These are phyloP conservation scores for Chlorodrepanis virens DNA, from an alignment of 2,113 vertebrate species.

Conservation along the genomic window DNA sequence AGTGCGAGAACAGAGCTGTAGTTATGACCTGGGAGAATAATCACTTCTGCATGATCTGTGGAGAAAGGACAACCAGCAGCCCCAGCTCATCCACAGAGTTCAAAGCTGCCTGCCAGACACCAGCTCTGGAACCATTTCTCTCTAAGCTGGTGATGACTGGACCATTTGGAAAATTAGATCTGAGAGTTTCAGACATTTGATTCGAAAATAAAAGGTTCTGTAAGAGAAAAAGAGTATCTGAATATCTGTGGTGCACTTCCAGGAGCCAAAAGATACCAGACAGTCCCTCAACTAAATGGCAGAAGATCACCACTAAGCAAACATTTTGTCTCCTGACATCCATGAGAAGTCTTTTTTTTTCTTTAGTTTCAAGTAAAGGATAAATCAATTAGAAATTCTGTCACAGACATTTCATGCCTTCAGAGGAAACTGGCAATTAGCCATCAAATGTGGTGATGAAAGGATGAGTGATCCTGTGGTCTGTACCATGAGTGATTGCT, in stretches of 20 bases:
- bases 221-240: background rate
- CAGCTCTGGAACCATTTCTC: background rate
- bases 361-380: background rate
- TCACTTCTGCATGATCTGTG: background rate
- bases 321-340: background rate
- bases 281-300: background rate
- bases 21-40: background rate
- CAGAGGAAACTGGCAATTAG: fast-evolving
- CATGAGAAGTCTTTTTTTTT: background rate
- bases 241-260: background rate
- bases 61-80: background rate
- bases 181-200: background rate
- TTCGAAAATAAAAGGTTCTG: background rate
- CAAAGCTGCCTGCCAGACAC: background rate
- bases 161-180: background rate
- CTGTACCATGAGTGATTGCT: background rate
- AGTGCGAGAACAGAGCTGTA: background rate
- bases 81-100: background rate
- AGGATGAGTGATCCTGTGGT: background rate
- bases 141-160: background rate
- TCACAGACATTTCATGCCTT: background rate
- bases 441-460: background rate
- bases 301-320: background rate
- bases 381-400: background rate
- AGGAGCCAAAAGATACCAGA: background rate